Evolutionary conservation across 2,113 vertebrate species (phyloP).

Genomic region (Riparia riparia): DNA sequence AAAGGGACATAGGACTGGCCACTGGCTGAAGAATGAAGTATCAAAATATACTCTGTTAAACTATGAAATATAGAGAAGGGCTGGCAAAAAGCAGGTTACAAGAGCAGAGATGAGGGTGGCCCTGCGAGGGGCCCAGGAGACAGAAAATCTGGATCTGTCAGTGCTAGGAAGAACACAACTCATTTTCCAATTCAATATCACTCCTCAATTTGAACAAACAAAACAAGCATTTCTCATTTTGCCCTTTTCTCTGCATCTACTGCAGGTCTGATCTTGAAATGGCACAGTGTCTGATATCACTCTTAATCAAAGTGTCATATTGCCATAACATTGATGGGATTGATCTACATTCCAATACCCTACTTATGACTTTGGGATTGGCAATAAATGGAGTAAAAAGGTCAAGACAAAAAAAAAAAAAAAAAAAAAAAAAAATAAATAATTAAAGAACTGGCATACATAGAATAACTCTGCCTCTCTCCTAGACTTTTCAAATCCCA

Average conservation of each 20-base stretch:
- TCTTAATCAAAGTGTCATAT: constrained; percentile 33
- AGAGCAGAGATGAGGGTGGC: not conserved
- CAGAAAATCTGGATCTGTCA: not conserved
- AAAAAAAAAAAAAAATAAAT: not conserved
- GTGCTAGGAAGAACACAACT: not conserved
- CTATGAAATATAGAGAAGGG: not conserved
- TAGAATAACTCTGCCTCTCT: not conserved
- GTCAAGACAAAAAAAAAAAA: not conserved
- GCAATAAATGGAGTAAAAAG: constrained; percentile 13
- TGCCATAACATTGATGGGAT: not conserved
- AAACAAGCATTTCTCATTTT: not conserved
- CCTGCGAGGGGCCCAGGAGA: not conserved
- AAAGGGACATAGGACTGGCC: not conserved
- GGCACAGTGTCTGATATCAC: not conserved
- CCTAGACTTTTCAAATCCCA: not conserved
- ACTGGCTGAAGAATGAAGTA: not conserved
- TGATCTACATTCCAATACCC: not conserved
- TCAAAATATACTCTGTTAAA: not conserved
- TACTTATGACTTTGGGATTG: not conserved
- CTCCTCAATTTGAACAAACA: not conserved
- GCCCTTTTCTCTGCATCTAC: not conserved
- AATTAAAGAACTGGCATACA: not conserved
- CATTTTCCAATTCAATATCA: constrained; percentile 1
- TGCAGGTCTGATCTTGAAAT: constrained; percentile 40
- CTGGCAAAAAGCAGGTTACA: not conserved